Percentiles rank a stretch among this genome's conserved stretches.
Conservation (phyloP, 2,113 vertebrate species). For the Delphinus delphis region DNA sequence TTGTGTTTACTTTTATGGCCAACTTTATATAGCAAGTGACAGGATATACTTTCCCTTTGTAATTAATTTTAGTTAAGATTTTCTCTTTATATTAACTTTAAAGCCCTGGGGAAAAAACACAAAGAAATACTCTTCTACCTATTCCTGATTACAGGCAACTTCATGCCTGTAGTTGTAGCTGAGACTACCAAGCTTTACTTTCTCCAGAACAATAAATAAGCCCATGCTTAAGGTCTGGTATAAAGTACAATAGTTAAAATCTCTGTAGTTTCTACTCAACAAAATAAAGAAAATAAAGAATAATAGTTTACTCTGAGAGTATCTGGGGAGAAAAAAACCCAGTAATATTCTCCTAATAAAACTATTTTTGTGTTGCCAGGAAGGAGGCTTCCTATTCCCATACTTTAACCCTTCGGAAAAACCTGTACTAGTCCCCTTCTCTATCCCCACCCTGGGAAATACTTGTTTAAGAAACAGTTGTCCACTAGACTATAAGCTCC, state of each 20-base stretch:
- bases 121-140: neutral
- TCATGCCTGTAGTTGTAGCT: neutral
- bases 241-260: neutral
- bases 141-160: neutral
- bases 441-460: neutral
- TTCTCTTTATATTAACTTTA: constrained; percentile 24
- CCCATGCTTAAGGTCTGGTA: neutral
- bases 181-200: neutral
- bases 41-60: neutral
- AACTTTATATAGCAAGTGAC: neutral
- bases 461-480: neutral
- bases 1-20: constrained; percentile 5
- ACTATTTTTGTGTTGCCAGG: neutral
- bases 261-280: constrained; percentile 1
- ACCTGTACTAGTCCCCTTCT: neutral
- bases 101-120: neutral
- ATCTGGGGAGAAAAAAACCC: neutral
- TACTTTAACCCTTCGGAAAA: neutral
- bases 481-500: neutral
- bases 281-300: constrained; percentile 24
- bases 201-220: constrained; percentile 31
- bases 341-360: neutral
- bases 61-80: constrained; percentile 32
- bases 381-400: neutral
- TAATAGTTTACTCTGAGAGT: neutral